phyloP scores from a whole-genome alignment of 2,888 invertebrate species.

The Lasioglossum calceatum region DNA sequence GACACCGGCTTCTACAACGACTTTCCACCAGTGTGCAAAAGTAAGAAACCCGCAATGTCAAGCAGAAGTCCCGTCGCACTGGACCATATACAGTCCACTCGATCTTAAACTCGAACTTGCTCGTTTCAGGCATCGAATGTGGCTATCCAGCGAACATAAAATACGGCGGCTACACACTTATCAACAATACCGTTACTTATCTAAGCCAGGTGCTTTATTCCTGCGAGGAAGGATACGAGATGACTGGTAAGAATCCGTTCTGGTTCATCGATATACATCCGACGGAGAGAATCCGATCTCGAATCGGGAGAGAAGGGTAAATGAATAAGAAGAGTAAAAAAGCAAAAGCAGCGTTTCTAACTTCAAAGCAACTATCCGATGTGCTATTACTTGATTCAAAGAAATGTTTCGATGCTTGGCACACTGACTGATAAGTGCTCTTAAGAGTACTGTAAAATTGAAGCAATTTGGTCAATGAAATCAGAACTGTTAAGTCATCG shows the following conservation, averaged over 20 bases:
- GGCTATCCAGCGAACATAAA: conserved; percentile 94
- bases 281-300: not conserved
- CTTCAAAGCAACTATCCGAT: not conserved
- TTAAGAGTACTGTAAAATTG: not conserved
- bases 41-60: conserved; percentile 86
- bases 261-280: not conserved
- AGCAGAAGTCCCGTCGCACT: not conserved
- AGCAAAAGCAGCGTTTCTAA: not conserved
- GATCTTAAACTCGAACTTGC: conserved; percentile 7
- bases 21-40: conserved; percentile 96
- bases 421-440: not conserved
- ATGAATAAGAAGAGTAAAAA: not conserved
- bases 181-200: conserved; percentile 95
- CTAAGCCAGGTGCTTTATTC: conserved; percentile 93
- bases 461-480: not conserved
- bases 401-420: not conserved
- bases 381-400: not conserved
- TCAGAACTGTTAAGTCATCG: not conserved
- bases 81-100: conserved; percentile 27
- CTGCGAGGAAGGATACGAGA: conserved; percentile 93
- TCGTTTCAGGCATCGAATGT: conserved; percentile 92
- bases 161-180: conserved; percentile 92
- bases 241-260: conserved; percentile 86
- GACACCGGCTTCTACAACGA: conserved; percentile 97
- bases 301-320: not conserved